Evolutionary conservation across 2,888 invertebrate species (phyloP), one percentile per base, ranked within the genome.

Genomic region (Onthophagus sagittarius): DNA sequence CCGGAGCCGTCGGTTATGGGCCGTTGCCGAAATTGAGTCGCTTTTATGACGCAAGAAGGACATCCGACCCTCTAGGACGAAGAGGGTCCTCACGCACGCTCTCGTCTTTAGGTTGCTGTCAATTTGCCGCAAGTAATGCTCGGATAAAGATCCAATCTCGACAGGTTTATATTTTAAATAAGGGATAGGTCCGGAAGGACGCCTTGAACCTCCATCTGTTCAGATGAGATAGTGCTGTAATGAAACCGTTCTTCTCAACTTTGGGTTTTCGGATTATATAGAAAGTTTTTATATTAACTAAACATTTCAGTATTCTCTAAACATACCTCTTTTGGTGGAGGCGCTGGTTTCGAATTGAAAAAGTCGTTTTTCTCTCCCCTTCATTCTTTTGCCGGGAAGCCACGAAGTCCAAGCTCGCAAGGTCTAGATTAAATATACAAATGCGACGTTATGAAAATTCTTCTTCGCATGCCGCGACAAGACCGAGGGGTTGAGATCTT

Each of bases 1-100:
- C 74, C 72, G 72, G 71, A 53, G 74, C 75, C 74, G 75, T 70
- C 73, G 72, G 39, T 74, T 72, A 78, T 76, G 77, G 78, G 71
- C 77, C 77, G 77, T 78, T 77, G 75, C 74, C 75, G 77, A 78
- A 78, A 78, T 78, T 78, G 78, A 78, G 77, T 76, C 77, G 23
- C 67, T 32, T 67, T 67, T 67, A 67, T 67, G 67, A 23, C n/a
- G 23, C 67, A 67, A 23, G 67, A 15, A 67, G 67, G 67, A 23
- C 31, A 23, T 31, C 23, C 67, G 31, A 67, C 67, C 67, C 32
- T 67, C 32, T 7, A 14, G 67, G 15, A 67, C 32, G 32, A 67
- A 67, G 31, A 23, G 67, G 67, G 31, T 32, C 23, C 67, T 67
- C n/a, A 67, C 67, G 32, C 32, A 67, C 67, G 67, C 67, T 23